Conservation (phyloP, 1,140 invertebrate genomes). For the Papilio xuthus region DNA sequence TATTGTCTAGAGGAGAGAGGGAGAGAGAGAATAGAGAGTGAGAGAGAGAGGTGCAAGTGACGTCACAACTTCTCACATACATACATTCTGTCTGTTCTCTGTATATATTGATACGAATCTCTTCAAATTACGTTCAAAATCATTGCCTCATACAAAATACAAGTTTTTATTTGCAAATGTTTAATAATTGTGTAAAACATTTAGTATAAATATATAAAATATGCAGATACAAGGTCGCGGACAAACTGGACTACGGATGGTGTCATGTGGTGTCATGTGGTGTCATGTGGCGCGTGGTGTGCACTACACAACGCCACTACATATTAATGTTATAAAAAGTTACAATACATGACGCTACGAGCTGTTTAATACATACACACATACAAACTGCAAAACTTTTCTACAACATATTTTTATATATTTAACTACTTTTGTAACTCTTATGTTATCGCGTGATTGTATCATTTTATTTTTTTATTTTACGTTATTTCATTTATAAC, state of each 20-base stretch:
- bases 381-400: too few relatives aligned
- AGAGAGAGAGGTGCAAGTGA: conserved; percentile 22
- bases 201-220: conserved; percentile 23
- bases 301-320: too few relatives aligned
- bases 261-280: conserved; percentile 25
- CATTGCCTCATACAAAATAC: not conserved
- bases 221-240: conserved; percentile 4
- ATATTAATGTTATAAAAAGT: too few relatives aligned
- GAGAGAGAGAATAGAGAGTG: too few relatives aligned
- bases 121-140: not conserved
- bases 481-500: not conserved
- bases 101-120: too few relatives aligned
- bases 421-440: not conserved
- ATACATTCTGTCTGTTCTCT: not conserved
- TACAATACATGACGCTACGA: not conserved
- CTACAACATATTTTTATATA: not conserved
- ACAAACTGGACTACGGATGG: conserved; percentile 11
- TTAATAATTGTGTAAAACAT: not conserved
- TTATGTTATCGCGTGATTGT: not conserved
- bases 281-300: too few relatives aligned
- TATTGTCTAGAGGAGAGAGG: conserved; percentile 32
- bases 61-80: not conserved
- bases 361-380: not conserved
- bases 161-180: not conserved
- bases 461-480: too few relatives aligned